Evolutionary conservation across 2,888 invertebrate genomes (phyloP).

Genomic region (Macropis europaea): DNA sequence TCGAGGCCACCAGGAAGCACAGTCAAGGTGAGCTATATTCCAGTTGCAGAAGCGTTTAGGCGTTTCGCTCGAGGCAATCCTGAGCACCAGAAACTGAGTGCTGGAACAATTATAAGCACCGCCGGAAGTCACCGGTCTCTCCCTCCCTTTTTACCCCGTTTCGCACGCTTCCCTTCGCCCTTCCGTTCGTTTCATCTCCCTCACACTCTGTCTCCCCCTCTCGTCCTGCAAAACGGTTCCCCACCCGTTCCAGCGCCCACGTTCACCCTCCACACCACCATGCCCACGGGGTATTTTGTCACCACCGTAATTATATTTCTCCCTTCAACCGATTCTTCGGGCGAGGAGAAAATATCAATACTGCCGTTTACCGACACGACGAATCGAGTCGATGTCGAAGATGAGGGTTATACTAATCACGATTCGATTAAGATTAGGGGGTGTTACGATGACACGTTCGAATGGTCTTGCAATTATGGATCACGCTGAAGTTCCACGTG

Average conservation of each 20-base stretch:
- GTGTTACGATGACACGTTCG: neutral
- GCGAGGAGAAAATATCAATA: conserved; percentile 66
- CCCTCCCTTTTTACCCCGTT: conserved; percentile 33
- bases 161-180: conserved; percentile 41
- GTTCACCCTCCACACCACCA: conserved; percentile 25
- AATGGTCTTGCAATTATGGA: too few relatives aligned
- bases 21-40: conserved; percentile 57
- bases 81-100: conserved; percentile 65
- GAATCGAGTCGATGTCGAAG: conserved; percentile 33
- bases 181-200: conserved; percentile 46
- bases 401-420: neutral
- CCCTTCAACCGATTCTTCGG: conserved; percentile 63
- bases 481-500: too few relatives aligned
- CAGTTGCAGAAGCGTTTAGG: conserved; percentile 66
- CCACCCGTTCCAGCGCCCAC: conserved; percentile 19
- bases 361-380: conserved; percentile 37
- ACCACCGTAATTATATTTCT: conserved; percentile 76
- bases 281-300: conserved; percentile 73
- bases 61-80: conserved; percentile 64
- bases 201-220: conserved; percentile 32
- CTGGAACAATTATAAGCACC: conserved; percentile 73
- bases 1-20: conserved; percentile 37
- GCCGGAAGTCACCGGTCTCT: conserved; percentile 70
- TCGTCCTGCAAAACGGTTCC: conserved; percentile 22
- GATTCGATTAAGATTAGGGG: neutral